Base-by-base conservation (phyloP, 2,113 vertebrate genomes). In the Erpornis zantholeuca region DNA sequence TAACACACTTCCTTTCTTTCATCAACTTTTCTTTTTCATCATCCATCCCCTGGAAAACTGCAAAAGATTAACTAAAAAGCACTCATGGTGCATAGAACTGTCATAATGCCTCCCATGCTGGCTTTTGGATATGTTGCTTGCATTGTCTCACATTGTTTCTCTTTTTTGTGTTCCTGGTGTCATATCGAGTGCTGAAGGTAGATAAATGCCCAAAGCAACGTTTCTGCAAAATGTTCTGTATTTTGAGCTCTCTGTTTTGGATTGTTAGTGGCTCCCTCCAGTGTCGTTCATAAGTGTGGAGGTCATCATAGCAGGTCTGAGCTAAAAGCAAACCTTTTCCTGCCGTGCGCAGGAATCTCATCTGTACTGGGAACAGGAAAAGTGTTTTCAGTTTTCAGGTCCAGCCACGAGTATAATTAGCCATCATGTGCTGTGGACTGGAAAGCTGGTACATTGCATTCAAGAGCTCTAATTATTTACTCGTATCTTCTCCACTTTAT, bases 391-490 rank as follows among this genome's bases (percentile, higher is more conserved):
- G 49, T 60, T 77, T 93, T 49, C 63, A 93, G 44, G 71, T 73
- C 84, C 85, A 95, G 82, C 56, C 90, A 86, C 3, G 38, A 40
- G 71, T 87, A 47, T 90, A 94, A 96, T 96, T 94, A 95, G 36
- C 90, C 44, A 78, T 88, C 44, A 44, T 60, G 59, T 88, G 64
- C 85, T 81, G 10, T 83, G 96, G 85, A 57, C 79, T 95, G 88
- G 92, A 95, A 95, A 96, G 61, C 63, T 81, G 71, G 80, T 63
- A 88, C 72, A 90, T 75, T 92, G 63, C 71, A 90, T 90, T 90
- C 44, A 75, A 70, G 38, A 83, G 63, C 79, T 90, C 71, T 92
- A 53, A 94, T 96, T 91, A 86, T 96, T 96, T 95, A 40, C 64
- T 88, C 5, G 3, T 90, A 23, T 63, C 38, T 94, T 96, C 44